Base-by-base conservation (phyloP, 2,797 vertebrate species). In the Tympanoctomys barrerae region DNA sequence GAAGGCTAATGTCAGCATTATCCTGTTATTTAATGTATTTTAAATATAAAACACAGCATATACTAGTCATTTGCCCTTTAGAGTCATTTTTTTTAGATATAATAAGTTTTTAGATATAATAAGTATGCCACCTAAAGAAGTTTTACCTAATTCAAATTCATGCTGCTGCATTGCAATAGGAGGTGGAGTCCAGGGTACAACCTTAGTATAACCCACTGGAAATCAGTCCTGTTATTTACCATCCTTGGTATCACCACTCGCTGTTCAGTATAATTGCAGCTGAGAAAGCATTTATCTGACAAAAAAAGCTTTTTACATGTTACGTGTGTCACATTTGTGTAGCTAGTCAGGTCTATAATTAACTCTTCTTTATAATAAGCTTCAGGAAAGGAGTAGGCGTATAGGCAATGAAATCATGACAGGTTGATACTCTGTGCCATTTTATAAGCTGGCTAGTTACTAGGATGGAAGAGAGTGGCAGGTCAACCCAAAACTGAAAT, bases 321-420 rank as follows among this genome's bases (percentile, higher is more conserved):
- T 97, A 94, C 68, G 94, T 94, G 79, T 80, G 96, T 94, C 91
- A 71, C 68, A 26, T 97, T 97, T 97, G 80, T 93, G 21, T 88
- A 91, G 83, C 94, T 97, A 87, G 57, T 61, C 31, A 77, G n/a
- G 77, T 96, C 96, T 87, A 61, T 94, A 96, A 98, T 98, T 97
- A 98, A 95, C 83, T 42, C 59, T 59, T 71, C 8, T 93, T 97
- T 94, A 79, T 87, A 97, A 91, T 46, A 97, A 92, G 70, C 85
- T 77, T 89, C 81, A 4, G 42, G 70, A 82, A 91, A 94, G 59
- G 9, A 66, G 79, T 57, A 73, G 39, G 77, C 52, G 39, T 90
- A 13, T 22, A 95, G 94, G 87, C 75, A 91, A 31, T 73, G 88
- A 66, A 96, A 94, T 93, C 87, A 68, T 49, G 52, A 86, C 87